Percentiles rank a stretch among this genome's conserved stretches.
These are phyloP conservation scores for Hyalella azteca DNA, from an alignment of 2,888 invertebrate genomes.

Conservation along the genomic window DNA sequence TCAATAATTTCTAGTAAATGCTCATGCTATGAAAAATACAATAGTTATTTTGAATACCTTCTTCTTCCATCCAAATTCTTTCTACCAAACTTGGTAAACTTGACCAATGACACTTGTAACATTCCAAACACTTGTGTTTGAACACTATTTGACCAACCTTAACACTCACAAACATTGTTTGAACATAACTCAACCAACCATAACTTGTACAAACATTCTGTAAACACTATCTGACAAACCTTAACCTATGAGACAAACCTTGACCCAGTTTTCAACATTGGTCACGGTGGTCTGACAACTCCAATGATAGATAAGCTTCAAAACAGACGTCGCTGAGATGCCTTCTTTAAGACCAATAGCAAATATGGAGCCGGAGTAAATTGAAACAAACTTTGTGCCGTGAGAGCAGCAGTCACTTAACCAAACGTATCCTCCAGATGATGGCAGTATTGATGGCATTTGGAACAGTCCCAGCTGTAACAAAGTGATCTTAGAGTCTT, in stretches of 20 bases:
- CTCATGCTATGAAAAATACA: too few relatives aligned
- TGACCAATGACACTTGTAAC: too few relatives aligned
- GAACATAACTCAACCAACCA: neutral
- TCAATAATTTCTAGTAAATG: too few relatives aligned
- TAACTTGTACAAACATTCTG: neutral
- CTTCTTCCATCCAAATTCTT: too few relatives aligned
- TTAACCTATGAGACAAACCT: constrained; percentile 63
- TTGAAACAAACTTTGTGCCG: constrained; percentile 82
- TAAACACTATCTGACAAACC: neutral
- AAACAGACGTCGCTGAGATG: constrained; percentile 74
- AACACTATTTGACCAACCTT: neutral
- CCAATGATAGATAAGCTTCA: constrained; percentile 90
- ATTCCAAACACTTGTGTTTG: too few relatives aligned
- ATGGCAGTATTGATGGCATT: constrained; percentile 46
- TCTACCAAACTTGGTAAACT: too few relatives aligned
- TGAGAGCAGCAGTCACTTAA: constrained; percentile 79
- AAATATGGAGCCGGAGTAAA: constrained; percentile 85
- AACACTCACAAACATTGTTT: neutral
- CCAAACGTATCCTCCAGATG: constrained; percentile 84
- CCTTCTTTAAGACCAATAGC: constrained; percentile 77
- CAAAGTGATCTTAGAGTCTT: too few relatives aligned
- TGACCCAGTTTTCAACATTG: constrained; percentile 88
- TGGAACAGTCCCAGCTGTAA: constrained; percentile 55
- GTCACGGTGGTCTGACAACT: constrained; percentile 87
- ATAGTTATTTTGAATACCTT: too few relatives aligned